These are phyloP conservation scores for Stercorarius parasiticus DNA, from an alignment of 2,113 vertebrate species.

Conservation along the genomic window DNA sequence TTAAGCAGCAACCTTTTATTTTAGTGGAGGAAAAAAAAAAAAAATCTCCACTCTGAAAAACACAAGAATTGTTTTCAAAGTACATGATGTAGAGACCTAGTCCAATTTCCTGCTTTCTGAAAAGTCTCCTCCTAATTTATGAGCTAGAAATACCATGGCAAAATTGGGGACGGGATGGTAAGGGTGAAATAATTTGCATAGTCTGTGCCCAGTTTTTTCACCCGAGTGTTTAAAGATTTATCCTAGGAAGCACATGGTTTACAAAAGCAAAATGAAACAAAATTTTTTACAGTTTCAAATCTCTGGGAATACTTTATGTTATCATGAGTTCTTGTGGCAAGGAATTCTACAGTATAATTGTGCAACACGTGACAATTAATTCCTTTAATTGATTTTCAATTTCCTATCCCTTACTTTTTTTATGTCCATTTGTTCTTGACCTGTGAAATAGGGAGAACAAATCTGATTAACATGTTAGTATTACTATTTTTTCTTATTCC, in stretches of 20 bases:
- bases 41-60: background rate
- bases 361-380: background rate
- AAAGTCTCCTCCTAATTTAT: background rate
- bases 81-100: background rate
- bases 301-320: background rate
- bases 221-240: background rate
- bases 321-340: background rate
- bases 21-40: background rate
- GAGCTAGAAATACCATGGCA: background rate
- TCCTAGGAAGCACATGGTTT: background rate
- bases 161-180: background rate
- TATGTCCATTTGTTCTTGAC: background rate
- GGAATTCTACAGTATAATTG: background rate
- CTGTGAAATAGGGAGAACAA: background rate
- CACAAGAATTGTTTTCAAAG: background rate
- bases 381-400: background rate
- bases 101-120: background rate
- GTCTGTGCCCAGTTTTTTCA: background rate
- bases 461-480: background rate
- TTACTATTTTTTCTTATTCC: background rate
- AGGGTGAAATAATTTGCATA: background rate
- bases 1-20: background rate
- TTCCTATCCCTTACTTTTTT: background rate
- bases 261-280: background rate
- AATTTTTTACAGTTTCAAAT: background rate